Conservation (phyloP, 2,888 invertebrate genomes). For the Eupithecia pulchellata region DNA sequence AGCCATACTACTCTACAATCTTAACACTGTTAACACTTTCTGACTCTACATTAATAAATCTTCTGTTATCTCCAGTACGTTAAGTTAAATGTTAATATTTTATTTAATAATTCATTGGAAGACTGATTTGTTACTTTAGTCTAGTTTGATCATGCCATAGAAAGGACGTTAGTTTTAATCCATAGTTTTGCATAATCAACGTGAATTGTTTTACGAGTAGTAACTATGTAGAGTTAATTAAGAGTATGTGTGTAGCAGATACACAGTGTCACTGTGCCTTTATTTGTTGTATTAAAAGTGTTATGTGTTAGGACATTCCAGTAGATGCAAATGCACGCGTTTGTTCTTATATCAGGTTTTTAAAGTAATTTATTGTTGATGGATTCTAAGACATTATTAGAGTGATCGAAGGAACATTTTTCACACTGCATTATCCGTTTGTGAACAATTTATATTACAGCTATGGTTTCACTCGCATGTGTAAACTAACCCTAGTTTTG, state of each 20-base stretch:
- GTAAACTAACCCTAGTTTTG: slow-evolving; percentile 64
- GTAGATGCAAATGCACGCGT: slow-evolving; percentile 72
- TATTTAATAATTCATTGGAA: slow-evolving; percentile 80
- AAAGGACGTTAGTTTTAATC: slow-evolving; percentile 66
- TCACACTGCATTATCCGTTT: slow-evolving; percentile 23
- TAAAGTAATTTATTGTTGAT: slow-evolving; percentile 34
- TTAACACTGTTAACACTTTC: slow-evolving; percentile 22
- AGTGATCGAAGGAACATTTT: slow-evolving; percentile 15
- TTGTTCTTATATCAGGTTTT: slow-evolving; percentile 49
- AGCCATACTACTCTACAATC: slow-evolving; percentile 27
- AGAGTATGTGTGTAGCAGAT: slow-evolving; percentile 70
- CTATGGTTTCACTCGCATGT: slow-evolving; percentile 38
- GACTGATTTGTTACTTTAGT: slow-evolving; percentile 86
- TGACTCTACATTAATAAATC: slow-evolving; percentile 20
- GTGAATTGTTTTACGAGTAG: slow-evolving; percentile 62
- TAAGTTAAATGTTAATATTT: slow-evolving; percentile 66
- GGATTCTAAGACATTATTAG: slow-evolving; percentile 28
- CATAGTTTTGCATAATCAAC: slow-evolving; percentile 62
- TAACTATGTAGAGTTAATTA: slow-evolving; percentile 53
- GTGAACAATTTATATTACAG: slow-evolving; percentile 11
- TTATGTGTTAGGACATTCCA: slow-evolving; percentile 69
- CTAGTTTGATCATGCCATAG: slow-evolving; percentile 85
- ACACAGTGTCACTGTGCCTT: slow-evolving; percentile 82
- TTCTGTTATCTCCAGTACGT: slow-evolving; percentile 35
- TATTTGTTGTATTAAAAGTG: slow-evolving; percentile 69